Evolutionary conservation across 2,797 vertebrate genomes (phyloP), one percentile per base, ranked within the genome.

Genomic region (Acridotheres tristis): DNA sequence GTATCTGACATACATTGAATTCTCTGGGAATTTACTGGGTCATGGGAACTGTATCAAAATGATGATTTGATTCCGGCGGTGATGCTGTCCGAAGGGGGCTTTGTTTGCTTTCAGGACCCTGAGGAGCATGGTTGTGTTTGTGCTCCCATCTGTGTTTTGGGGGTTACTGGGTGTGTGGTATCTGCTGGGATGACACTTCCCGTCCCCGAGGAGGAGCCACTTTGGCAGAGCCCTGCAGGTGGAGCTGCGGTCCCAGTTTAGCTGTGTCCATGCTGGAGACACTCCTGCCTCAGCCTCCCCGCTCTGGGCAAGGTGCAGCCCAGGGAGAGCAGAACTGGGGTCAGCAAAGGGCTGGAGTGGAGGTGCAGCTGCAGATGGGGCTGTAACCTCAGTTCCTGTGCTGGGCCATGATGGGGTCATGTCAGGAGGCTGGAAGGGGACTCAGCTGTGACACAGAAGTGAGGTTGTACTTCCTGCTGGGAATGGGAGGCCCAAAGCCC

Each of bases 191-290:
- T 54, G n/a, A 14, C 13, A 2, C 36, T 16, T 53, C 55, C 81
- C 34, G 77, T 91, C 21, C 68, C 74, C 2, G 42, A 58, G 68
- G 55, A 88, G 67, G 14, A 48, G 69, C 3, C 5, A 7, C 78
- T 43, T 62, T 74, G 72, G 45, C 82, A 83, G 43, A 90, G 90
- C 88, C 96, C 97, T 95, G 95, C 79, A 96, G 94, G 61, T 96
- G 96, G 93, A 84, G 88, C 95, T 97, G 68, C 86, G 14, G n/a
- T 34, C 82, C 85, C 75, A 72, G 61, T 22, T 71, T 66, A 58
- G 86, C 40, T 20, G 54, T 59, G 16, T 8, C 54, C 3, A 0
- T 27, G n/a, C 51, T 29, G 57, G 43, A 30, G 50, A 66, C 5
- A 1, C 43, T 43, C 59, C 66, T 68, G 65, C 68, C 9, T 3